These are phyloP conservation scores for Brachypalpus laphriformis DNA, from an alignment of 2,888 invertebrate species.

Conservation along the genomic window DNA sequence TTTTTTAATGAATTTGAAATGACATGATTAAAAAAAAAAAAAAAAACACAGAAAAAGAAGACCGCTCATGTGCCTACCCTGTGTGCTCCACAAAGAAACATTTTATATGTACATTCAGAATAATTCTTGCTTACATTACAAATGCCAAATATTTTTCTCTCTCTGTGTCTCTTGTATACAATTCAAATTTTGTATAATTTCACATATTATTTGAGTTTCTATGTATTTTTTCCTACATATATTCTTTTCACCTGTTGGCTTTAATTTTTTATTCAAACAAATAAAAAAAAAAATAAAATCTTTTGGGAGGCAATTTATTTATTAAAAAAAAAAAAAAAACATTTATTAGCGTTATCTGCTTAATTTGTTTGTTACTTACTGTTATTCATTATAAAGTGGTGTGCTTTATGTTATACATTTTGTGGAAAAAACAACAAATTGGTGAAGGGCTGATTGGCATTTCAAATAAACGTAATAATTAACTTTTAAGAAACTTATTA, in stretches of 20 bases:
- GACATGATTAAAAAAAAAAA: no score
- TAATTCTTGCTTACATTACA: constrained; percentile 65
- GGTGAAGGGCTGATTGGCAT: constrained; percentile 75
- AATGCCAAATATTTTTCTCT: constrained; percentile 66
- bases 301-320: neutral
- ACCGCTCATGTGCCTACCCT: constrained; percentile 83
- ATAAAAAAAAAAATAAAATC: neutral
- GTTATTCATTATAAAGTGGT: constrained; percentile 34
- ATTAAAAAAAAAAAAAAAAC: neutral
- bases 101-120: constrained; percentile 58
- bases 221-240: constrained; percentile 7
- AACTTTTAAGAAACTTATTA: constrained; percentile 22
- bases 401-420: constrained; percentile 26
- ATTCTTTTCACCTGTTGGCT: constrained; percentile 7
- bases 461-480: constrained; percentile 39
- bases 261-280: neutral
- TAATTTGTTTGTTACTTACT: constrained; percentile 33
- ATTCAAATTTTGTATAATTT: constrained; percentile 18
- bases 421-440: constrained; percentile 50
- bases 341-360: constrained; percentile 12
- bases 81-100: constrained; percentile 79
- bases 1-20: constrained; percentile 38
- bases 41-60: constrained; percentile 78
- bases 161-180: constrained; percentile 4
- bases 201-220: constrained; percentile 41